Evolutionary conservation across 1,140 invertebrate species (phyloP).

Genomic region (Phenacoccus solenopsis): DNA sequence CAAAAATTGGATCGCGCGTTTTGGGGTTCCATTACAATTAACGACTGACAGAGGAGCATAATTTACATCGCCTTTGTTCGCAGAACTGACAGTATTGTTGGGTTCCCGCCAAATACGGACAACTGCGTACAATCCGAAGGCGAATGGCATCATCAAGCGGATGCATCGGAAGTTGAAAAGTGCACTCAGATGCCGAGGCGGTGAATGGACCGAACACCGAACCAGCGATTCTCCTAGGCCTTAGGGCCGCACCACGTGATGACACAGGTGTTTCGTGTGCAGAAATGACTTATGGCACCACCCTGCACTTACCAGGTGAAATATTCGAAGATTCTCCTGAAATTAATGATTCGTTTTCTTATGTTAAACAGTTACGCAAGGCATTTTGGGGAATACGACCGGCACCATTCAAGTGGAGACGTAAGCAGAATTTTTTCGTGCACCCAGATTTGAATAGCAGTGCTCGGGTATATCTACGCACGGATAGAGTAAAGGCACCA

Average conservation of each 20-base stretch:
- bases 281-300: constrained; percentile 32
- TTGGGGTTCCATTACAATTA: constrained; percentile 29
- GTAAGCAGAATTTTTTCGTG: constrained; percentile 21
- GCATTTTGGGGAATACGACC: not conserved
- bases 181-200: constrained; percentile 27
- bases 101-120: too few relatives aligned
- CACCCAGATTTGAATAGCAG: constrained; percentile 22
- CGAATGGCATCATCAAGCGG: constrained; percentile 28
- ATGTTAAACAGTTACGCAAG: not conserved
- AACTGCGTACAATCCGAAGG: constrained; percentile 31
- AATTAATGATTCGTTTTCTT: not conserved
- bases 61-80: constrained; percentile 27
- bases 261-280: constrained; percentile 29
- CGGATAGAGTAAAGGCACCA: constrained; percentile 18
- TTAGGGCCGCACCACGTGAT: constrained; percentile 29
- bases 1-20: too few relatives aligned
- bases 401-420: not conserved
- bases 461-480: constrained; percentile 26
- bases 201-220: constrained; percentile 28
- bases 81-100: too few relatives aligned
- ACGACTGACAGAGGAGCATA: constrained; percentile 31
- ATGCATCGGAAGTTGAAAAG: constrained; percentile 34
- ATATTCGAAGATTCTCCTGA: not conserved
- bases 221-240: constrained; percentile 34
- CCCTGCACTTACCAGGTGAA: constrained; percentile 30